These are phyloP conservation scores for Blastobasis lacticolella DNA, from an alignment of 2,888 invertebrate species.

Conservation along the genomic window DNA sequence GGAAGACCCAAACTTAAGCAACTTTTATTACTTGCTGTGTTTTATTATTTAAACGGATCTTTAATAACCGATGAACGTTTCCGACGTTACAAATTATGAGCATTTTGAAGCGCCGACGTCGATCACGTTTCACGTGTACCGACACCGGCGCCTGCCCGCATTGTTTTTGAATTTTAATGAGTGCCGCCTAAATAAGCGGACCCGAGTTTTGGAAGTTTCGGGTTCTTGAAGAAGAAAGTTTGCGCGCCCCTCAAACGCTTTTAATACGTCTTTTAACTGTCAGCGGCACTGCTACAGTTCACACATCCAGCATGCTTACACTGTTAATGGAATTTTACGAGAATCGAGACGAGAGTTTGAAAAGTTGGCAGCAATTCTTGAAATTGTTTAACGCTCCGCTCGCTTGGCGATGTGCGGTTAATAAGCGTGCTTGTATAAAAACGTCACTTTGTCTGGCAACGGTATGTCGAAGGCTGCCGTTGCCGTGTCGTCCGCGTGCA, in stretches of 20 bases:
- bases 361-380: constrained; percentile 21
- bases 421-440: background rate
- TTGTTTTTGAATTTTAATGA: constrained; percentile 56
- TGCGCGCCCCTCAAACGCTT: constrained; percentile 24
- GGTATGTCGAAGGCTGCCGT: too few species aligned
- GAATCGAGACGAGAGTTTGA: constrained; percentile 21
- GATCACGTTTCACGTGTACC: constrained; percentile 38
- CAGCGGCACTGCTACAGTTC: constrained; percentile 24
- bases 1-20: too few species aligned
- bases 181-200: constrained; percentile 39
- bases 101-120: too few species aligned
- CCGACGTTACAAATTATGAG: too few species aligned
- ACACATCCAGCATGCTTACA: constrained; percentile 32
- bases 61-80: too few species aligned
- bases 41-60: too few species aligned
- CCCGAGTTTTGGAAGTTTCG: constrained; percentile 25
- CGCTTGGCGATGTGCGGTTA: constrained; percentile 18
- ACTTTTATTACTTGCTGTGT: too few species aligned
- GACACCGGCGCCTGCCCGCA: constrained; percentile 18
- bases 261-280: constrained; percentile 40
- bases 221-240: constrained; percentile 15
- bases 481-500: too few species aligned
- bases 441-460: too few species aligned
- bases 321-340: constrained; percentile 34
- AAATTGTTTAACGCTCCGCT: constrained; percentile 24